Evolutionary conservation across 1,140 invertebrate species (phyloP).

Genomic region (Orchesella cincta): DNA sequence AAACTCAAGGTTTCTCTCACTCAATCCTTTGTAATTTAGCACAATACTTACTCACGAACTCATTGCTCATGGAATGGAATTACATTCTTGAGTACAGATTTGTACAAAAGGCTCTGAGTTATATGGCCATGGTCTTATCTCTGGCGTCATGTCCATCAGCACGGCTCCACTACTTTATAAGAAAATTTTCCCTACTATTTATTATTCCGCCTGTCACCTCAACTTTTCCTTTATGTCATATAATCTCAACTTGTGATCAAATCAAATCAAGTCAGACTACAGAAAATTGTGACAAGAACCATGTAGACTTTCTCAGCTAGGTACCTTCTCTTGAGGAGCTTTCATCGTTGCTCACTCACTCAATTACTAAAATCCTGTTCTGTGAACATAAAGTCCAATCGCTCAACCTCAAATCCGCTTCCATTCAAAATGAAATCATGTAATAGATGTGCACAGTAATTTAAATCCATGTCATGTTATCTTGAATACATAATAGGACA

Average conservation of each 20-base stretch:
- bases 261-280: not conserved
- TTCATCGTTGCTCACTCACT: conserved; percentile 14
- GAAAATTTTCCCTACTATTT: not conserved
- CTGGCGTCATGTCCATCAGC: no score
- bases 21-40: no score
- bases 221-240: conserved; percentile 22
- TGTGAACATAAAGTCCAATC: no score
- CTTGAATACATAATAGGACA: not conserved
- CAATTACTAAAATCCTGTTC: conserved; percentile 20
- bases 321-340: not conserved
- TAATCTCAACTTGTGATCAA: conserved; percentile 6
- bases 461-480: conserved; percentile 19
- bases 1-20: no score
- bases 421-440: not conserved
- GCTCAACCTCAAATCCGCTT: no score
- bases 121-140: no score
- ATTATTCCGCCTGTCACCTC: conserved; percentile 23
- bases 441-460: not conserved
- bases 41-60: no score
- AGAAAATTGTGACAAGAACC: not conserved
- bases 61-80: no score
- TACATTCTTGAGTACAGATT: no score
- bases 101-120: no score
- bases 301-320: not conserved
- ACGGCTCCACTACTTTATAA: not conserved